Base-by-base conservation (phyloP, 2,113 vertebrate species). In the Cervus canadensis region DNA sequence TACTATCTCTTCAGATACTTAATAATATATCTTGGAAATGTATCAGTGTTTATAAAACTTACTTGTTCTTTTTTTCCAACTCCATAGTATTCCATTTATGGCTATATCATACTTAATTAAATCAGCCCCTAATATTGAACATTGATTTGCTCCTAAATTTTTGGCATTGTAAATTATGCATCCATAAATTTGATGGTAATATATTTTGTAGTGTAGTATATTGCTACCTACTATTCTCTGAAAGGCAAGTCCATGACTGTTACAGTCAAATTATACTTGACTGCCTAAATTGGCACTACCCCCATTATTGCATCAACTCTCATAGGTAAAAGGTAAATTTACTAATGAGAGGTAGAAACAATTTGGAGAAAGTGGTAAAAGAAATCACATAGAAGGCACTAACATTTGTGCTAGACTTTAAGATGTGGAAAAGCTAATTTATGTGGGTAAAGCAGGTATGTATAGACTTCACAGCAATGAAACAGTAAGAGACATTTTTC, bases 321-420 rank as follows among this genome's bases (percentile, higher is more conserved):
- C 26, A 45, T 28, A 60, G 54, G n/a, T 50, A 74, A 2, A 1
- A 50, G 25, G 14, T 30, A 94, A 33, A 74, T 45, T 94, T 71
- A 45, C 59, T 56, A 94, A 88, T 59, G 19, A 92, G 40, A 67
- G 43, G 21, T 52, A 11, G 74, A 87, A 94, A 92, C 10, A 74
- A 50, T 62, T 52, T 78, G 36, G 82, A 48, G 45, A 33, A 48
- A 83, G 40, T 52, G 76, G 60, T 54, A 26, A 56, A 95, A 96
- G 33, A 95, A 89, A 83, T 88, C 14, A 28, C 9, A 59, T 33
- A 79, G 48, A 91, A 67, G 21, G 40, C 25, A 71, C 13, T 96
- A 87, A 71, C 52, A 96, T 87, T 85, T 95, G 83, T 62, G 33
- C n/a, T 60, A 93, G 86, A 56, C n/a, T 15, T 96, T 93, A 91